Percentiles rank a stretch among this genome's conserved stretches.
Conservation (phyloP, 2,113 vertebrate species). For the Brachyistius frenatus region DNA sequence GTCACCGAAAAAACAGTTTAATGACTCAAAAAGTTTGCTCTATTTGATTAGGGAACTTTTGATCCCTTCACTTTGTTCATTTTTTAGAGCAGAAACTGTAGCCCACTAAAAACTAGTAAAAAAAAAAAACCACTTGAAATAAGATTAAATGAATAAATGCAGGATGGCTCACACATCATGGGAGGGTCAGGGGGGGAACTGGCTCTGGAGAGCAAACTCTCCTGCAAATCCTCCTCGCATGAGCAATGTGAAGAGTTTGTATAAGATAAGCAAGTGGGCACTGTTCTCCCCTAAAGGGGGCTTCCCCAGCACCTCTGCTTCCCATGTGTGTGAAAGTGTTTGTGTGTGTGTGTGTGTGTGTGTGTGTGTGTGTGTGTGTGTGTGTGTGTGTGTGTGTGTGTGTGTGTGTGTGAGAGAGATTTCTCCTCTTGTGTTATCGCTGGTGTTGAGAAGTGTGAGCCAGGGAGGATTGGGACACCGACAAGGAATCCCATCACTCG, state of each 20-base stretch:
- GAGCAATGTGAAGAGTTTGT: conserved; percentile 28
- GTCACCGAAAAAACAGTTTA: conserved; percentile 38
- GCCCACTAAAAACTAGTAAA: background rate
- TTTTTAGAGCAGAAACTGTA: background rate
- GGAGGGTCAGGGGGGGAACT: background rate
- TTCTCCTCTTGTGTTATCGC: conserved; percentile 66
- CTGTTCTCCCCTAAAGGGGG: conserved; percentile 51
- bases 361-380: too few relatives aligned
- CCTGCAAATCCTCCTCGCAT: conserved; percentile 14
- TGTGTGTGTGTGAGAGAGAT: conserved; percentile 40
- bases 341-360: conserved; percentile 28
- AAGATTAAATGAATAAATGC: background rate
- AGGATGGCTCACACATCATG: background rate
- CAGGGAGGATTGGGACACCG: conserved; percentile 46
- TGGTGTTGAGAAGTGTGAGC: conserved; percentile 75
- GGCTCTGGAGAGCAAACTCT: background rate
- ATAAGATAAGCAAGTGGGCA: conserved; percentile 58
- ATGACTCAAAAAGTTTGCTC: conserved; percentile 43
- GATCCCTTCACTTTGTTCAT: background rate
- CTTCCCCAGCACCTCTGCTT: conserved; percentile 64
- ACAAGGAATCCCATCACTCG: conserved; percentile 43
- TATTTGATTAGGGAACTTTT: conserved; percentile 34
- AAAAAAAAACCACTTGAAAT: conserved; percentile 11
- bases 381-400: conserved; percentile 49
- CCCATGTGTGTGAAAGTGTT: conserved; percentile 56